phyloP scores from a whole-genome alignment of 2,797 vertebrate genomes.

The Dicrostonyx torquatus region DNA sequence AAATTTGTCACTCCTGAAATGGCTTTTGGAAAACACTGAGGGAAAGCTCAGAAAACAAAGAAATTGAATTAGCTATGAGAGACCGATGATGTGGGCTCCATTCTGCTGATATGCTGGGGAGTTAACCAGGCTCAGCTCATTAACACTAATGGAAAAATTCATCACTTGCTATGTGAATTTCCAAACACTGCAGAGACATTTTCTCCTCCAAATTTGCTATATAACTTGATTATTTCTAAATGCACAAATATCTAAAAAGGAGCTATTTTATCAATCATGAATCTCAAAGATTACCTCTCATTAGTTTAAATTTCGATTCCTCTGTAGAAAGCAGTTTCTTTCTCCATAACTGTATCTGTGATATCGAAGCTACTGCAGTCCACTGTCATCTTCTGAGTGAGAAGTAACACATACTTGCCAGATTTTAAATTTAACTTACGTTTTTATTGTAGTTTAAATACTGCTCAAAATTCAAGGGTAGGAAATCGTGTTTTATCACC shows the following conservation, averaged over 20 bases:
- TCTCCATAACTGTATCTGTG: background rate
- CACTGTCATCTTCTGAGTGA: conserved; percentile 6
- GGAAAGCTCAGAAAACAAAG: conserved; percentile 57
- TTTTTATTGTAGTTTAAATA: conserved; percentile 51
- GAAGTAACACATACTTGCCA: background rate
- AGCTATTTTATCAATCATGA: conserved; percentile 63
- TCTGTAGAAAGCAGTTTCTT: conserved; percentile 39
- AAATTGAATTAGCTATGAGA: conserved; percentile 63
- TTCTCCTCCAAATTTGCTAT: conserved; percentile 43
- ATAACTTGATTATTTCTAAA: conserved; percentile 71
- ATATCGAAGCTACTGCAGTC: background rate
- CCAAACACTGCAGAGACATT: background rate
- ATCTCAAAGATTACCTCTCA: conserved; percentile 51
- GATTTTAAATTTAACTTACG: conserved; percentile 15
- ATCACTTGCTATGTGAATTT: conserved; percentile 51
- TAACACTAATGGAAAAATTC: conserved; percentile 68
- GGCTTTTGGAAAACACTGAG: conserved; percentile 35
- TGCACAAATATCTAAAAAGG: conserved; percentile 50
- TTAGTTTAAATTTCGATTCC: conserved; percentile 66
- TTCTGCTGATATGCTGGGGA: background rate
- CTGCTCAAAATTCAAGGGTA: background rate
- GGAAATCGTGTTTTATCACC: background rate
- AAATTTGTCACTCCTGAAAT: conserved; percentile 65
- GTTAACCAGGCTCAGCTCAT: conserved; percentile 63
- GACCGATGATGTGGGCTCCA: conserved; percentile 15